phyloP scores from a whole-genome alignment of 2,888 invertebrate genomes.

The Zootermopsis nevadensis region DNA sequence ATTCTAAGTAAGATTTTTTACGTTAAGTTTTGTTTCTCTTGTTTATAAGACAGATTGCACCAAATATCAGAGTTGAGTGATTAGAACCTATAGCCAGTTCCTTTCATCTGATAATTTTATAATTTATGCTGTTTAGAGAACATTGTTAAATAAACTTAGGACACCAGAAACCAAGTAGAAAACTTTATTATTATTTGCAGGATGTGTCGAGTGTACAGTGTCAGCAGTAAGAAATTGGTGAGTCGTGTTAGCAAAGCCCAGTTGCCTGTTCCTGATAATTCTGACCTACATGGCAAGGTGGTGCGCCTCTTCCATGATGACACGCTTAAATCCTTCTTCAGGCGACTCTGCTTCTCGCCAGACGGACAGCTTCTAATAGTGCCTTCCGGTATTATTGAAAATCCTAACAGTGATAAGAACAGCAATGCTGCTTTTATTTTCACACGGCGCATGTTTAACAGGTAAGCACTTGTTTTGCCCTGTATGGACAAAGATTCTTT shows the following conservation, averaged over 20 bases:
- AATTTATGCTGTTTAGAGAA: too few relatives aligned
- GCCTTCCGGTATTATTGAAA: conserved; percentile 87
- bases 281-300: conserved; percentile 71
- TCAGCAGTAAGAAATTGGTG: conserved; percentile 72
- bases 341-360: conserved; percentile 89
- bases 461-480: conserved; percentile 56
- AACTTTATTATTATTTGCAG: conserved; percentile 31
- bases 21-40: too few relatives aligned
- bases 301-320: conserved; percentile 89
- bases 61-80: too few relatives aligned
- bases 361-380: conserved; percentile 92
- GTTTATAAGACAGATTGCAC: too few relatives aligned
- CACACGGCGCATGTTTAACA: conserved; percentile 65
- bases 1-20: too few relatives aligned
- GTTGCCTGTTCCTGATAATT: conserved; percentile 64
- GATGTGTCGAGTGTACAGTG: conserved; percentile 46
- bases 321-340: conserved; percentile 92
- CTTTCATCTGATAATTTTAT: too few relatives aligned
- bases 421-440: conserved; percentile 71
- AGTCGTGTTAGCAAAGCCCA: conserved; percentile 74
- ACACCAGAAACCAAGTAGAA: too few relatives aligned
- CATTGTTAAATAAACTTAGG: too few relatives aligned
- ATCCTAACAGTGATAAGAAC: conserved; percentile 68
- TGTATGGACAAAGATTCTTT: neutral
- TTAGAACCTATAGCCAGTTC: too few relatives aligned